Conservation (phyloP, 2,113 vertebrate genomes). For the Prinia subflava region DNA sequence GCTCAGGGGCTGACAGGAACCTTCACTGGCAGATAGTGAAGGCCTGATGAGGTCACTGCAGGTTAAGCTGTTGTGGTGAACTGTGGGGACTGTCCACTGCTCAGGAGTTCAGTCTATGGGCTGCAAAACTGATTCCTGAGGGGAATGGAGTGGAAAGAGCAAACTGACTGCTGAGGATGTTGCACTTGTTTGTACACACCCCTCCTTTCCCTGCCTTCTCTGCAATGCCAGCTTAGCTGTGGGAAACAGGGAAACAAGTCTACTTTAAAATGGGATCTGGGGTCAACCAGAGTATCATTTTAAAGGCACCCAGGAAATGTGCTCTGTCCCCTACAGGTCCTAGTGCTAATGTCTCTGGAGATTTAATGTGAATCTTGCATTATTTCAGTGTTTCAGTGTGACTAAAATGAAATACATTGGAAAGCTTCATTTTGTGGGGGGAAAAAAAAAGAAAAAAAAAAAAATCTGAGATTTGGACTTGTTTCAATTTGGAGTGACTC, state of each 20-base stretch:
- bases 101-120: not conserved
- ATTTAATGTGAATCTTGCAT: not conserved
- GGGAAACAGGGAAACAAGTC: not conserved
- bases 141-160: not conserved
- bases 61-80: not conserved
- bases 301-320: not conserved
- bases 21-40: not conserved
- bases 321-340: not conserved
- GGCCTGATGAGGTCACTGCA: not conserved
- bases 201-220: accelerated
- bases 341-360: not conserved
- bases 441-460: not conserved
- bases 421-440: not conserved
- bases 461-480: not conserved
- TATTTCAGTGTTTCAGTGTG: not conserved
- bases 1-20: not conserved
- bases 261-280: not conserved
- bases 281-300: not conserved
- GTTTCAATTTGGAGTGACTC: conserved; percentile 22
- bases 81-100: too few species aligned
- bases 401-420: not conserved
- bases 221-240: not conserved
- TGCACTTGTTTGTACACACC: not conserved
- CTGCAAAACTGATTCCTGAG: not conserved
- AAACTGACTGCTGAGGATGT: not conserved